A percentile compares a stretch with the other conserved stretches of the same genome.
Conservation (phyloP, 2,797 vertebrate species). For the Acipenser oxyrinchus region DNA sequence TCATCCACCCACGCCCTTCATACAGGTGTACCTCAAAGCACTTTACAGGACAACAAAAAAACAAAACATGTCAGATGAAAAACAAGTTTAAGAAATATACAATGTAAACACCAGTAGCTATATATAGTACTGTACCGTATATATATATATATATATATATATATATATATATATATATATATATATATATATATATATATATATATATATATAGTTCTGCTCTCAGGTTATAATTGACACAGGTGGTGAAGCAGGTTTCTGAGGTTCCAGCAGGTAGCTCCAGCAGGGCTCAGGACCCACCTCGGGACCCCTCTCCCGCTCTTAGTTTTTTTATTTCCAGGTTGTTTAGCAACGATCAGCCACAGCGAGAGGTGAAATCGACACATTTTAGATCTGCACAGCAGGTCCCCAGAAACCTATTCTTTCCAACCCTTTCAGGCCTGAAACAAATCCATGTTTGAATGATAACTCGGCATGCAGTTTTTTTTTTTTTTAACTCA, state of each 20-base stretch:
- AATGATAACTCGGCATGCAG: neutral
- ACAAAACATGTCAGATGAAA: too few relatives aligned
- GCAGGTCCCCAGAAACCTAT: conserved; percentile 5
- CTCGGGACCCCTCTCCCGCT: neutral
- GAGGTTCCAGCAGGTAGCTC: neutral
- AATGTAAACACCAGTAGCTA: too few relatives aligned
- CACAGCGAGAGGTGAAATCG: neutral
- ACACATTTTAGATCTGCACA: neutral
- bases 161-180: too few relatives aligned
- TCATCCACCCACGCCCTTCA: too few relatives aligned
- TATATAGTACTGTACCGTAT: too few relatives aligned
- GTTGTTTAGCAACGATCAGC: neutral
- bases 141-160: too few relatives aligned
- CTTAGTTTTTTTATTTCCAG: neutral
- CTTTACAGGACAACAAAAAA: too few relatives aligned
- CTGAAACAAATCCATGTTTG: neutral
- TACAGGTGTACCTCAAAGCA: too few relatives aligned
- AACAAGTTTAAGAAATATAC: too few relatives aligned
- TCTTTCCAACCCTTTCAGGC: neutral
- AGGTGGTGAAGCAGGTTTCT: conserved; percentile 1
- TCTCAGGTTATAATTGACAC: neutral
- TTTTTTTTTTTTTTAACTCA: neutral
- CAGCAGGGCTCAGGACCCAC: neutral
- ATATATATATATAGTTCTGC: too few relatives aligned
- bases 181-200: too few relatives aligned